Conservation (phyloP, 2,113 vertebrate species). For the Paracanthobrama guichenoti region DNA sequence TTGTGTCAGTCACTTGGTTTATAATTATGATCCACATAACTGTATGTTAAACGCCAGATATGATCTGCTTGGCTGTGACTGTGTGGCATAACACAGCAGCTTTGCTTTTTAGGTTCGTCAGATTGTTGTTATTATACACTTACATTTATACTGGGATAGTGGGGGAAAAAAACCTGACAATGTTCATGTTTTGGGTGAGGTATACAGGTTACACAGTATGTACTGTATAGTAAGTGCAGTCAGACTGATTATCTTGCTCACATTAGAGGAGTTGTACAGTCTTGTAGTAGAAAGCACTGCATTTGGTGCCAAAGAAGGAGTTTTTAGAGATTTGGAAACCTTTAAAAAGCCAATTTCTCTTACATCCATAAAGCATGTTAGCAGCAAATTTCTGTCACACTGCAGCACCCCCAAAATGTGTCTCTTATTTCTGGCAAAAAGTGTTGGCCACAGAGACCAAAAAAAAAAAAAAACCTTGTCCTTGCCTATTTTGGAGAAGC, state of each 20-base stretch:
- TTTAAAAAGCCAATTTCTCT: slow-evolving; percentile 2
- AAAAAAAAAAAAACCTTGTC: neutral
- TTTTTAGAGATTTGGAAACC: neutral
- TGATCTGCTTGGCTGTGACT: neutral
- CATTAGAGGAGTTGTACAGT: neutral
- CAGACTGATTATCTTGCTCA: neutral
- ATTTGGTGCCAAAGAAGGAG: neutral
- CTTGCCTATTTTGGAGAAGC: slow-evolving; percentile 17
- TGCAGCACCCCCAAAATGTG: neutral
- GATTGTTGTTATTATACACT: no score
- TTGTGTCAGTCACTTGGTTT: neutral
- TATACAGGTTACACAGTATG: neutral
- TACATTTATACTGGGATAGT: no score
- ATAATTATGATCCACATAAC: neutral
- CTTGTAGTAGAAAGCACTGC: neutral
- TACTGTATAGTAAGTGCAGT: neutral
- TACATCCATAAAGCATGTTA: neutral
- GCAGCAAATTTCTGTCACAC: neutral
- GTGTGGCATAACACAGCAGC: neutral
- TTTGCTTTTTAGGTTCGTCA: no score
- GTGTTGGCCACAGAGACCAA: neutral
- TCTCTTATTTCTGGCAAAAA: slow-evolving; percentile 3
- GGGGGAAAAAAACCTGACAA: neutral
- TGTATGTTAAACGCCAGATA: neutral
- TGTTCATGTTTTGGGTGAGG: neutral